phyloP scores from a whole-genome alignment of 2,113 vertebrate genomes.

The Rallus limicola region DNA sequence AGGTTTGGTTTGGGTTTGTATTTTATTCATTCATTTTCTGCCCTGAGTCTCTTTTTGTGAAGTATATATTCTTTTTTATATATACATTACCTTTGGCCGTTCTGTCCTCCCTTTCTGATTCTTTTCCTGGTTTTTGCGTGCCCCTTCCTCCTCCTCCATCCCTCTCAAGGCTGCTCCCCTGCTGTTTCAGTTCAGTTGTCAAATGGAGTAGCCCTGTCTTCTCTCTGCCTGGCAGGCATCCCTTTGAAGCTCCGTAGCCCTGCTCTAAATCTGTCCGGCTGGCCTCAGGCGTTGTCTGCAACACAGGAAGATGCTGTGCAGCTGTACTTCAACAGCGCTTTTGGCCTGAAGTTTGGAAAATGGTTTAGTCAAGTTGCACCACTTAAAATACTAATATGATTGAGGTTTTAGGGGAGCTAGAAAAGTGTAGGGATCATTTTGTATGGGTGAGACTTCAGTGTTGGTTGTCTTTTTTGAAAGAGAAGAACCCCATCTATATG shows the following conservation, averaged over 20 bases:
- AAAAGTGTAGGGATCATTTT: background rate
- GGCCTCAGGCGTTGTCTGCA: background rate
- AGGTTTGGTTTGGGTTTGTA: background rate
- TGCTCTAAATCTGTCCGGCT: conserved; percentile 4
- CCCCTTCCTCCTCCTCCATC: background rate
- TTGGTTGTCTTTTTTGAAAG: background rate
- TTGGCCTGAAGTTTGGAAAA: background rate
- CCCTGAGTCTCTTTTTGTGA: background rate
- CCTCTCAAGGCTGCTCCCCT: background rate
- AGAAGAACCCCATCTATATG: background rate
- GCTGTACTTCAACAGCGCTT: background rate
- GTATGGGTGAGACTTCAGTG: background rate
- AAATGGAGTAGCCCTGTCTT: conserved; percentile 24
- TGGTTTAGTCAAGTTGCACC: background rate
- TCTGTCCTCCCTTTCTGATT: background rate
- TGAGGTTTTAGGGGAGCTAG: background rate
- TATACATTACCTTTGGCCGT: background rate
- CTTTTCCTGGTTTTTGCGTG: background rate
- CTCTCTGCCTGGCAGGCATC: conserved; percentile 21
- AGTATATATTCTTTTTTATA: background rate
- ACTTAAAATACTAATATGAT: background rate
- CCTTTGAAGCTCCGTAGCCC: conserved; percentile 40
- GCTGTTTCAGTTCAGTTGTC: conserved; percentile 51
- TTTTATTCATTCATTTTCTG: background rate
- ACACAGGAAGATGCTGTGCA: background rate